Conservation (phyloP, 2,113 vertebrate genomes). For the Pagrus major region DNA sequence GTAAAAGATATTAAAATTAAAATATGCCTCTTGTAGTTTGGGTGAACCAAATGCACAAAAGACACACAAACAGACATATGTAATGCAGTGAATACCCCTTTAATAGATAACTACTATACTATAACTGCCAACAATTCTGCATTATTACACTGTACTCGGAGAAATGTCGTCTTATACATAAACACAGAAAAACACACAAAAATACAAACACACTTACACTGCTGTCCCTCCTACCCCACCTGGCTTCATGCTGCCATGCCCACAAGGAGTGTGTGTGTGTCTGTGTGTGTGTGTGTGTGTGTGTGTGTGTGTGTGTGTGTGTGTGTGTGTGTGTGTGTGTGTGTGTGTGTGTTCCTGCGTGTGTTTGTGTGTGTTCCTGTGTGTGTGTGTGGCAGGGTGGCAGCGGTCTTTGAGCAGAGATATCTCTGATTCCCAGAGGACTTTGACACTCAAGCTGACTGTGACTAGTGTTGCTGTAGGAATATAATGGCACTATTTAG, state of each 20-base stretch:
- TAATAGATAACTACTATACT: conserved; percentile 41
- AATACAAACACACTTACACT: conserved; percentile 49
- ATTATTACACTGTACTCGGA: conserved; percentile 30
- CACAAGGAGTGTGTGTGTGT: conserved; percentile 34
- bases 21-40: conserved; percentile 8
- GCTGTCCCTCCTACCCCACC: conserved; percentile 37
- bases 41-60: too few relatives aligned
- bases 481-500: conserved; percentile 77
- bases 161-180: conserved; percentile 18
- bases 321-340: conserved; percentile 39
- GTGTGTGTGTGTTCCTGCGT: conserved; percentile 44
- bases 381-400: conserved; percentile 46
- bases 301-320: conserved; percentile 42
- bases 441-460: conserved; percentile 60
- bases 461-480: conserved; percentile 68
- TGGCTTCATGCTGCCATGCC: conserved; percentile 49
- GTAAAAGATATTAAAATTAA: too few relatives aligned
- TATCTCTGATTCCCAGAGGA: conserved; percentile 73
- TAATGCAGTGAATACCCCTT: conserved; percentile 20
- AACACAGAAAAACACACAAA: conserved; percentile 36
- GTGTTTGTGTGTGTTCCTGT: conserved; percentile 40
- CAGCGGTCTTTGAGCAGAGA: conserved; percentile 70
- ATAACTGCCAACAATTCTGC: conserved; percentile 31
- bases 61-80: too few relatives aligned
- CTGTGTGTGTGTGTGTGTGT: conserved; percentile 31